A percentile compares a stretch with the other conserved stretches of the same genome.
phyloP scores from a whole-genome alignment of 2,797 vertebrate species.

The Trachurus trachurus region DNA sequence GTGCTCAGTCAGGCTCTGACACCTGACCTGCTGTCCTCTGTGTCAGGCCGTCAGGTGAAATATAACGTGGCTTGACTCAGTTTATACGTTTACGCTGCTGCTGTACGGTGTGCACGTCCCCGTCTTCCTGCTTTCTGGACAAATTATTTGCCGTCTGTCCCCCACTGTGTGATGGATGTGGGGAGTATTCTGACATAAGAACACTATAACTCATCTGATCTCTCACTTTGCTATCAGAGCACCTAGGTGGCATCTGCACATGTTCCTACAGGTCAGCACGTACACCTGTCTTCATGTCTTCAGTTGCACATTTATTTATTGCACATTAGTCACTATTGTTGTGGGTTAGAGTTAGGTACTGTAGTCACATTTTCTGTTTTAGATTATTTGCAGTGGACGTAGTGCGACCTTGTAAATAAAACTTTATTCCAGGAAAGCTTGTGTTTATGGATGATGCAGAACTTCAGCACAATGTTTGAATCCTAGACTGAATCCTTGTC shows the following conservation, averaged over 20 bases:
- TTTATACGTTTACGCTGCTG: background rate
- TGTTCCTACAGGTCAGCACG: slow-evolving; percentile 8
- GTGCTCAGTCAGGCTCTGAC: background rate
- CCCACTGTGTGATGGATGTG: slow-evolving; percentile 33
- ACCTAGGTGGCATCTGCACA: slow-evolving; percentile 6
- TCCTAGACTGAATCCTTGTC: too few species aligned
- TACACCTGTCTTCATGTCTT: background rate
- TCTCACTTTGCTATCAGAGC: background rate
- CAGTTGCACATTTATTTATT: background rate
- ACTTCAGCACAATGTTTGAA: background rate
- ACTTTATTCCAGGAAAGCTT: background rate
- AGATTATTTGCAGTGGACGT: background rate
- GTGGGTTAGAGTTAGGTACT: too few species aligned
- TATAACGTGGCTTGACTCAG: background rate
- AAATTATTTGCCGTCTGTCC: slow-evolving; percentile 5
- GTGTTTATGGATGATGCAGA: background rate
- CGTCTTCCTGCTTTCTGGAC: slow-evolving; percentile 2
- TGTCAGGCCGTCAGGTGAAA: background rate
- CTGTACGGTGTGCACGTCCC: background rate
- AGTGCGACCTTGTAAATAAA: background rate
- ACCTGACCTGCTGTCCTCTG: background rate
- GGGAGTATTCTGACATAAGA: slow-evolving; percentile 16
- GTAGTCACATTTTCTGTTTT: background rate
- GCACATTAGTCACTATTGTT: background rate
- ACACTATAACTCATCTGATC: slow-evolving; percentile 34